A percentile compares a stretch with the other conserved stretches of the same genome.
Conservation (phyloP, 2,888 invertebrate species). For the Agapostemon virescens region DNA sequence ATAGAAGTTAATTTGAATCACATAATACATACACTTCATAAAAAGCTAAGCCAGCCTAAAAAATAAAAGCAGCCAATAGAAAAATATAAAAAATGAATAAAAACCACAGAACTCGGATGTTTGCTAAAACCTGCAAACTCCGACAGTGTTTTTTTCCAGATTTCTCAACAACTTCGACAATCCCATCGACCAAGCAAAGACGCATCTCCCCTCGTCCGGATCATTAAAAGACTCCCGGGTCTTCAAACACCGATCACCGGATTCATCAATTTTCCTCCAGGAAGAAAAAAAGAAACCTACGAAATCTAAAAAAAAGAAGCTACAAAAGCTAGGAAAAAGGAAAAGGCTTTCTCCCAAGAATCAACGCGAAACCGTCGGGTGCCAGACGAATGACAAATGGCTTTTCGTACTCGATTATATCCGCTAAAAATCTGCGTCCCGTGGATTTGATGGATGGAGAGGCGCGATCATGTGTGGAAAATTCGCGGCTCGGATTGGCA, state of each 20-base stretch:
- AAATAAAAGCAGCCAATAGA: too few relatives aligned
- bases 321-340: constrained; percentile 26
- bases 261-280: constrained; percentile 35
- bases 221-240: constrained; percentile 10
- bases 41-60: too few relatives aligned
- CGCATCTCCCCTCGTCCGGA: not conserved
- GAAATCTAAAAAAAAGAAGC: constrained; percentile 29
- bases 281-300: not conserved
- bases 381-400: constrained; percentile 76
- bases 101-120: not conserved
- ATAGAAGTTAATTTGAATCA: too few relatives aligned
- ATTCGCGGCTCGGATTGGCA: constrained; percentile 66
- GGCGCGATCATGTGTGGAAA: constrained; percentile 78
- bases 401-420: constrained; percentile 67
- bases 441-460: constrained; percentile 76
- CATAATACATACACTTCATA: too few relatives aligned
- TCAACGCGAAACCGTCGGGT: constrained; percentile 47
- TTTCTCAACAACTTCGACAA: not conserved
- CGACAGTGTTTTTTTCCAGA: not conserved
- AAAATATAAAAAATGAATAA: too few relatives aligned
- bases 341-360: constrained; percentile 69
- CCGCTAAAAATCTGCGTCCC: constrained; percentile 48
- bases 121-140: not conserved
- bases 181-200: not conserved
- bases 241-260: constrained; percentile 3